Percentiles rank a stretch among this genome's conserved stretches.
phyloP scores from a whole-genome alignment of 2,113 vertebrate genomes.

The Lampris incognitus region DNA sequence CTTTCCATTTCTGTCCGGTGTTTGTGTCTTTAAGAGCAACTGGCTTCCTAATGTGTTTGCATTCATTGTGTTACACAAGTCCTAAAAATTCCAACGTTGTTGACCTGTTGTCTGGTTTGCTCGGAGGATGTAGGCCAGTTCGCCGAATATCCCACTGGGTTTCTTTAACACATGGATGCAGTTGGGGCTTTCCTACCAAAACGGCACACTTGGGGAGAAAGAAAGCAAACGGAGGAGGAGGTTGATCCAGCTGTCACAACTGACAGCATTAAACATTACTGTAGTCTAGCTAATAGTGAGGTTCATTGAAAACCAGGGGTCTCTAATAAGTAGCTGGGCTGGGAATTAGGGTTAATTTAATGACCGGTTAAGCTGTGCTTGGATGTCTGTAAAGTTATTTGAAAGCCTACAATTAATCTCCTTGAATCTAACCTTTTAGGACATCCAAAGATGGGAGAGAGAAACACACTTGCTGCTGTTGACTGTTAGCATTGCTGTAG shows the following conservation, averaged over 20 bases:
- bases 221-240: background rate
- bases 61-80: background rate
- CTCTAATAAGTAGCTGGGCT: conserved; percentile 37
- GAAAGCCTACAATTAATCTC: conserved; percentile 53
- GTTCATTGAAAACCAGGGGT: conserved; percentile 5
- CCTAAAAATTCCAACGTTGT: background rate
- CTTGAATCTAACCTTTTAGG: conserved; percentile 12
- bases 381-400: conserved; percentile 23
- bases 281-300: conserved; percentile 34
- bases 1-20: too few species aligned
- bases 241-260: conserved; percentile 24
- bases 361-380: conserved; percentile 37
- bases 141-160: background rate
- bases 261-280: conserved; percentile 36
- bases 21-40: too few species aligned
- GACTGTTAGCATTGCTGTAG: background rate
- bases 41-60: background rate
- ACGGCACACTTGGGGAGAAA: background rate
- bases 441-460: background rate
- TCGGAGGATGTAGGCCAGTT: too few species aligned
- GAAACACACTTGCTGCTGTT: background rate
- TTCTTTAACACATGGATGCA: background rate
- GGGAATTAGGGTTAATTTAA: conserved; percentile 31
- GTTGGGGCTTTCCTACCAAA: background rate
- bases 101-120: background rate